These are phyloP conservation scores for Trichomalopsis sarcophagae DNA, from an alignment of 1,140 invertebrate genomes.

Conservation along the genomic window DNA sequence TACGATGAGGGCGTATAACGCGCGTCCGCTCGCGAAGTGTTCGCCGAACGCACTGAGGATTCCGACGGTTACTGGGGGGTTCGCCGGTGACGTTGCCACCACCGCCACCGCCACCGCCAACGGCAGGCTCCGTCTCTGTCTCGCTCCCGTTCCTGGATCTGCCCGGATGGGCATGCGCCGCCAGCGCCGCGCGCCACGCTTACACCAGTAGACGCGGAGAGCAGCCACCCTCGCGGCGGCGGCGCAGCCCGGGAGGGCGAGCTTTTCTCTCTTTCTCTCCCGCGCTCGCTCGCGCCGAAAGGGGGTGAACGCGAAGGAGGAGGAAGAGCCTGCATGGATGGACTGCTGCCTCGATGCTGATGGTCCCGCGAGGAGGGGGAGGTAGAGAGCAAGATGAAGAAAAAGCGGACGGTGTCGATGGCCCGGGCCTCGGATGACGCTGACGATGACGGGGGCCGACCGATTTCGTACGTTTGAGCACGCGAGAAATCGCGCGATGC, in stretches of 20 bases:
- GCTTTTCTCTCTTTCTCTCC: no score
- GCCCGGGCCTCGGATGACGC: background rate
- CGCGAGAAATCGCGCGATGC: no score
- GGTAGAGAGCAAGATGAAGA: background rate
- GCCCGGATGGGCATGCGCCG: slow-evolving; percentile 63
- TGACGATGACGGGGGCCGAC: background rate
- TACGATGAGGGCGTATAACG: slow-evolving; percentile 31
- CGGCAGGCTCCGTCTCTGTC: slow-evolving; percentile 7
- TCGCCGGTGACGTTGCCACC: slow-evolving; percentile 70
- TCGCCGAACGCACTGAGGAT: slow-evolving; percentile 74
- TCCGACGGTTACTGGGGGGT: slow-evolving; percentile 62
- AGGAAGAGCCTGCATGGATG: background rate
- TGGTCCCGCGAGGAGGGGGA: slow-evolving; percentile 54
- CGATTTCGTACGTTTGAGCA: no score
- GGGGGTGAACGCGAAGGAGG: background rate
- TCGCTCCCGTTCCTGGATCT: slow-evolving; percentile 9
- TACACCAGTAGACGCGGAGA: slow-evolving; percentile 49
- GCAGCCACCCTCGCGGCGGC: slow-evolving; percentile 55
- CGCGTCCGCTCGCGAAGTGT: slow-evolving; percentile 73
- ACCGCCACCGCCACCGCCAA: slow-evolving; percentile 59
- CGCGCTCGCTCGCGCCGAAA: background rate
- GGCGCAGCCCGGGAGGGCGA: no score
- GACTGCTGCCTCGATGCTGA: background rate
- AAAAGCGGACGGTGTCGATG: background rate
- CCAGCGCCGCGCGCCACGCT: slow-evolving; percentile 50